Evolutionary conservation across 2,113 vertebrate genomes (phyloP).

Genomic region (Dendrocopos noguchii): DNA sequence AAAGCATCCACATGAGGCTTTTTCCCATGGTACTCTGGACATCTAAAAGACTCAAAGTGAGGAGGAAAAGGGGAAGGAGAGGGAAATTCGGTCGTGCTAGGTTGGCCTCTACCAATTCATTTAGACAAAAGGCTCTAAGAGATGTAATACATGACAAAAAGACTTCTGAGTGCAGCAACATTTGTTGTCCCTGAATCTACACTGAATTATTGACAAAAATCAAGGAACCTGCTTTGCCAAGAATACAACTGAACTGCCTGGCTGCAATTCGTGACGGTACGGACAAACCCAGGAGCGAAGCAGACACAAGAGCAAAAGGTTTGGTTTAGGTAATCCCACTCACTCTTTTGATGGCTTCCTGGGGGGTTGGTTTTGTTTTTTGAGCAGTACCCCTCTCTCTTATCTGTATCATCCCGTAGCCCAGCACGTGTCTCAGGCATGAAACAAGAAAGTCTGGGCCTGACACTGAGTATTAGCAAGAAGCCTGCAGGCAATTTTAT

Average conservation of each 20-base stretch:
- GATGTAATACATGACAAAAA: constrained; percentile 15
- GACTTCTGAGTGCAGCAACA: constrained; percentile 50
- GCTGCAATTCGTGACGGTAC: background rate
- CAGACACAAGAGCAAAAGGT: background rate
- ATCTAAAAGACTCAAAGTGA: background rate
- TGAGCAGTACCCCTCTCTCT: background rate
- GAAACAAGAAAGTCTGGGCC: background rate
- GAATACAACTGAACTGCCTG: background rate
- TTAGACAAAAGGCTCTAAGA: constrained; percentile 56
- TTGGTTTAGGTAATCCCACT: background rate
- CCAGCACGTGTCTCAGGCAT: background rate
- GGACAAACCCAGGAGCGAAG: background rate
- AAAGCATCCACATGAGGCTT: constrained; percentile 29
- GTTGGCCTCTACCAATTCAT: background rate
- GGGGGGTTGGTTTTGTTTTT: background rate
- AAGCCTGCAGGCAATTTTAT: constrained; percentile 53
- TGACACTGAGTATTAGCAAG: constrained; percentile 35
- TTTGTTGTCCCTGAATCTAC: constrained; percentile 59
- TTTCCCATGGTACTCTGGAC: constrained; percentile 21
- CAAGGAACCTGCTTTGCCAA: constrained; percentile 57
- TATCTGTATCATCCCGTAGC: constrained; percentile 9
- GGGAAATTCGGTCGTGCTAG: background rate
- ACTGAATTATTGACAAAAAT: background rate
- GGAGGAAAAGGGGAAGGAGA: background rate
- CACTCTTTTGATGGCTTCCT: background rate